phyloP scores from a whole-genome alignment of 2,113 vertebrate genomes.

The Cyprinus carpio region DNA sequence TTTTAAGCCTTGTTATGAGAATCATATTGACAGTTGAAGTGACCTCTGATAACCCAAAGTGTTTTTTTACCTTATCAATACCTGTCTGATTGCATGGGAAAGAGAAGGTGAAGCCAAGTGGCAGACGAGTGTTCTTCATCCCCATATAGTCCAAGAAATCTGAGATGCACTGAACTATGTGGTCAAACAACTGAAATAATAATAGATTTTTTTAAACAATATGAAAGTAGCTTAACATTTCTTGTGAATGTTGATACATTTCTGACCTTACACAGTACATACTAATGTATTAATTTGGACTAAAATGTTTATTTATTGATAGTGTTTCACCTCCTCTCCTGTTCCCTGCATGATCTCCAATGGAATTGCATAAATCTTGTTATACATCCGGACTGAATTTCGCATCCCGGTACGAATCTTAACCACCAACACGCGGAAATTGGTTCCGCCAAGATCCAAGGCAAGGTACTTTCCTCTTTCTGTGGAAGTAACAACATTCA shows the following conservation, averaged over 20 bases:
- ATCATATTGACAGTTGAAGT: not conserved
- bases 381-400: constrained; percentile 81
- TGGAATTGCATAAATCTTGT: constrained; percentile 92
- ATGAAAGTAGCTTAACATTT: not conserved
- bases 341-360: constrained; percentile 93
- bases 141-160: constrained; percentile 97
- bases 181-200: constrained; percentile 88
- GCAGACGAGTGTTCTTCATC: constrained; percentile 84
- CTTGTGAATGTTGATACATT: not conserved
- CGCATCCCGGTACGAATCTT: constrained; percentile 83
- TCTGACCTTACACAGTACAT: not conserved
- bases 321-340: constrained; percentile 85
- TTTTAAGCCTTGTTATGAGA: not conserved
- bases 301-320: not conserved
- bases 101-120: constrained; percentile 94
- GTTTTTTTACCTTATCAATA: constrained; percentile 81
- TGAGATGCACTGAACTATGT: constrained; percentile 89
- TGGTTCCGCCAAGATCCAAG: constrained; percentile 91
- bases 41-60: not conserved
- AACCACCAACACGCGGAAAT: constrained; percentile 90
- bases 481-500: constrained; percentile 60
- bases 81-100: constrained; percentile 88
- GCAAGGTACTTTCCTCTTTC: constrained; percentile 90
- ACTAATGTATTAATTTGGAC: not conserved
- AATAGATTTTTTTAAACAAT: not conserved